phyloP scores from a whole-genome alignment of 2,797 vertebrate genomes.

The Kryptolebias ocellatus region DNA sequence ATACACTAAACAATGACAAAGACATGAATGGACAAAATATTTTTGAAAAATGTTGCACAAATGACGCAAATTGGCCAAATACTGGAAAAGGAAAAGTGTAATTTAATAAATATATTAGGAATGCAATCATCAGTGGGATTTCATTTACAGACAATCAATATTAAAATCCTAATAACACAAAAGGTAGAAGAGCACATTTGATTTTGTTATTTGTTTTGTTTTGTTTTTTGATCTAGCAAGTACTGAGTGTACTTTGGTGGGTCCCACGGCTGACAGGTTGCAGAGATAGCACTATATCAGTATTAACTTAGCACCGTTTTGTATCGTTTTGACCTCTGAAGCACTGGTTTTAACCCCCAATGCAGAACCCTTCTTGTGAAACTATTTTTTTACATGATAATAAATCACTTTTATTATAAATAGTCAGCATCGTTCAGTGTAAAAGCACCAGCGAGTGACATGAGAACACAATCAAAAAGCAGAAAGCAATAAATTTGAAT shows the following conservation, averaged over 20 bases:
- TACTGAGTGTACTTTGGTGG: too few relatives aligned
- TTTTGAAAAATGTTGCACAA: not conserved
- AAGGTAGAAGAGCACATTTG: not conserved
- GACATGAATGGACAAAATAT: constrained; percentile 18
- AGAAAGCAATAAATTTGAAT: constrained; percentile 49
- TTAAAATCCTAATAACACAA: not conserved
- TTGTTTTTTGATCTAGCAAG: not conserved
- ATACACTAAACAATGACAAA: constrained; percentile 20
- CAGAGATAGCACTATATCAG: too few relatives aligned
- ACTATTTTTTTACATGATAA: constrained; percentile 1
- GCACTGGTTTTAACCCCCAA: too few relatives aligned
- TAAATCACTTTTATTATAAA: constrained; percentile 4
- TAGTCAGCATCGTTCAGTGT: not conserved
- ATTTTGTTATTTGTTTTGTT: not conserved
- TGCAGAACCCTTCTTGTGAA: too few relatives aligned
- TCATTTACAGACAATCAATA: not conserved
- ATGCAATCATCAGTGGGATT: not conserved
- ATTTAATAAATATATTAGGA: not conserved
- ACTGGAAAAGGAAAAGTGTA: not conserved
- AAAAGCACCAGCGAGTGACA: constrained; percentile 23
- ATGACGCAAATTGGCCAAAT: constrained; percentile 9
- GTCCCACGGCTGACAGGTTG: too few relatives aligned
- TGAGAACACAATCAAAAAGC: constrained; percentile 46
- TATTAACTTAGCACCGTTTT: too few relatives aligned
- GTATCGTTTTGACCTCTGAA: too few relatives aligned